Base-by-base conservation (phyloP, 2,888 invertebrate genomes). In the Eilema depressum region DNA sequence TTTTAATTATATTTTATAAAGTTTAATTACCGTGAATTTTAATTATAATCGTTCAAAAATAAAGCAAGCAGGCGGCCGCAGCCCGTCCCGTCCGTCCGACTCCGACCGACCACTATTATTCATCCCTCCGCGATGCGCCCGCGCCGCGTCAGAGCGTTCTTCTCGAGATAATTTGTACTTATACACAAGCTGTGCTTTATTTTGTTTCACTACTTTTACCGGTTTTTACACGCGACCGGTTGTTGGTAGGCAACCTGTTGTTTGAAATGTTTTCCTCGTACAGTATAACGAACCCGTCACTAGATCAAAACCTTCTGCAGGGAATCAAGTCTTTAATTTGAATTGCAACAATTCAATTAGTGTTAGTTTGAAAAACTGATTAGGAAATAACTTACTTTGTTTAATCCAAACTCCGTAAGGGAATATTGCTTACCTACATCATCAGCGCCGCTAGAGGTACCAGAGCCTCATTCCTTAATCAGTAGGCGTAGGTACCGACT, bases 141-240 rank as follows among this genome's bases (percentile, higher is more conserved):
- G 37, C 37, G 37, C 53, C 26, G 53, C 59, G 10, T 23, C 62
- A 62, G 33, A 33, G 25, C n/a, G n/a, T 17, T 33, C 59, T 20
- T n/a, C 63, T 56, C 59, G 14, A 26, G 28, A 59, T 69, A 69
- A 69, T 69, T 59, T 63, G 59, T 59, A 59, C 41, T 59, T 57
- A 41, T 47, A 28, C 26, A 1, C 12, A 33, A 28, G 25, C n/a
- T 23, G n/a, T 47, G 41, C 26, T 69, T 63, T 63, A 17, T 69
- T 64, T 61, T 68, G 25, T 37, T 59, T 59, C 10, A 63, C 30
- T n/a, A 57, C 26, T 28, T 63, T 68, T 64, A 65, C 64, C 37
- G 64, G 64, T 65, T 69, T 33, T 60, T 59, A 69, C 60, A 64
- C 64, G 60, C 65, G 17, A 69, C 41, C 28, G 26, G 37, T 37